Evolutionary conservation across 2,797 vertebrate species (phyloP), one percentile per base, ranked within the genome.

Genomic region (Acanthornis magna): DNA sequence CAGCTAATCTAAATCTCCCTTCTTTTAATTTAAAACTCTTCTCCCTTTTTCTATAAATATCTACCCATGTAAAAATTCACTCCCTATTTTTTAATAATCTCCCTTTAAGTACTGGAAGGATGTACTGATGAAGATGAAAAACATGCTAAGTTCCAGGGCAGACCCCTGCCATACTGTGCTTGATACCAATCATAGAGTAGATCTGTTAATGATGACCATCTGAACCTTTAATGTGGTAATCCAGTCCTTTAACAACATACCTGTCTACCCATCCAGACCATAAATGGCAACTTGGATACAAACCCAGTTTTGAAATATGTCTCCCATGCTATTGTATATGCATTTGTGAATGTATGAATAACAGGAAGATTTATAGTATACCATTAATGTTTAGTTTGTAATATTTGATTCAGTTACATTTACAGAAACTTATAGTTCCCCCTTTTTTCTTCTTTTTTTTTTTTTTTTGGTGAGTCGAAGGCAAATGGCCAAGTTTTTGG

Each of bases 391-490:
- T 68, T 85, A 57, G 0, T 78, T 81, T 66, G 14, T 23, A 58
- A 13, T 50, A 55, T 63, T 55, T 34, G 4, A 68, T 55, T 11
- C 16, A n/a, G 9, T 42, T 54, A n/a, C 8, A 23, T 38, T 67
- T 78, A 72, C 5, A 48, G 23, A 75, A 55, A 4, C 2, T 43
- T 66, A 5, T 14, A 16, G 6, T 32, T 58, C 1, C 29, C 6
- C 3, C 3, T 17, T 11, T 27, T 51, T 27, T 27, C 8, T 1
- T 3, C 3, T 3, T 25, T n/a, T 25, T 72, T 8, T 29, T 16
- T 25, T 19, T 26, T 25, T 55, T 29, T 47, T 22, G 42, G 19
- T 40, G 20, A 34, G 3, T 23, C 34, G 77, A 76, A 86, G 17
- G 23, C 8, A 87, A 89, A 51, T 48, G 16, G 2, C 3, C 11